These are phyloP conservation scores for Emydoidea blandingii DNA, from an alignment of 2,797 vertebrate genomes.

Conservation along the genomic window DNA sequence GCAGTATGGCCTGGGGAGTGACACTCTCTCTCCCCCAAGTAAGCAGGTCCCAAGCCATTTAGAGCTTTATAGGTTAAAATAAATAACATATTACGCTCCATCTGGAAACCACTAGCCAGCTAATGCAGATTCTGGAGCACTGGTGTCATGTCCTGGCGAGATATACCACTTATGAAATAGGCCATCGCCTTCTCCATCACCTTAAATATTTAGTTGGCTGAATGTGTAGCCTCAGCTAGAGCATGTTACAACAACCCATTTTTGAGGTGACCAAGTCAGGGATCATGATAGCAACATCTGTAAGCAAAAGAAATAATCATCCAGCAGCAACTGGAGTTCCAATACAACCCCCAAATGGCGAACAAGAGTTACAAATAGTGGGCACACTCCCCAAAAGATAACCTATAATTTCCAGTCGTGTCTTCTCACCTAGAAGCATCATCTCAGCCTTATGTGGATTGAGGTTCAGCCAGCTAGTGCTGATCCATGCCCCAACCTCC, in stretches of 20 bases:
- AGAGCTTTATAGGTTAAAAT: not conserved
- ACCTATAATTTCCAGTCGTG: not conserved
- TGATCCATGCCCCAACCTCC: too few relatives aligned
- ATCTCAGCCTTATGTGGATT: not conserved
- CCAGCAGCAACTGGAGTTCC: not conserved
- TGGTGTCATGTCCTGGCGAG: not conserved
- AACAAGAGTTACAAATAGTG: not conserved
- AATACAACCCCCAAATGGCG: not conserved
- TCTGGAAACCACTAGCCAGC: not conserved
- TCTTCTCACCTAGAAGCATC: not conserved
- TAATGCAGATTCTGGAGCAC: not conserved
- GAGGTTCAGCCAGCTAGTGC: not conserved
- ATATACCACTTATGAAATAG: not conserved
- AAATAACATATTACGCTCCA: not conserved
- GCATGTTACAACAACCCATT: not conserved
- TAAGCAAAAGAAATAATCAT: not conserved
- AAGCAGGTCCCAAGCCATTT: rapidly evolving
- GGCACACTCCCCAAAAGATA: not conserved
- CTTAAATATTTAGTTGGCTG: not conserved
- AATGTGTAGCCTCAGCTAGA: not conserved
- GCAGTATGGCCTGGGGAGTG: not conserved
- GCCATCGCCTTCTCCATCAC: not conserved
- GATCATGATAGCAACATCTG: not conserved
- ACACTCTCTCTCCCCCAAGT: not conserved
- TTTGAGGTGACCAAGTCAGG: not conserved